Evolutionary conservation across 2,113 vertebrate species (phyloP).

Genomic region (Emydura subglobosa): DNA sequence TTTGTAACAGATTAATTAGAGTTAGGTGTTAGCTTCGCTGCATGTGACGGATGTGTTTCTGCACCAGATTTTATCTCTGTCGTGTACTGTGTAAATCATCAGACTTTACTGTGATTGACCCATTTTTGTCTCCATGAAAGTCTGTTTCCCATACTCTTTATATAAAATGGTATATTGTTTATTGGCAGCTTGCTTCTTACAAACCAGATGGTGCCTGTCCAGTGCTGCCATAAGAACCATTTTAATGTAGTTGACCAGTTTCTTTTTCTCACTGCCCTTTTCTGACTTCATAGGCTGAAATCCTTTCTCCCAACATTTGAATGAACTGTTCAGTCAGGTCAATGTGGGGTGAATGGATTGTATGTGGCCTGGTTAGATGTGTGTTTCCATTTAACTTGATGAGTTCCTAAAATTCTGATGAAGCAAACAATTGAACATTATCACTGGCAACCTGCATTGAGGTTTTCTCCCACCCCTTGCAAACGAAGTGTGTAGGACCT

Average conservation of each 20-base stretch:
- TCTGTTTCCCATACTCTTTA: neutral
- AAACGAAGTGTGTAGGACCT: rapidly evolving
- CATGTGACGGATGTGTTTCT: neutral
- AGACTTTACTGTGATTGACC: neutral
- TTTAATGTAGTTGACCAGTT: neutral
- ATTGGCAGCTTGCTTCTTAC: neutral
- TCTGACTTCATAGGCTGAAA: neutral
- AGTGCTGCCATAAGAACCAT: neutral
- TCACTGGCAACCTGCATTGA: neutral
- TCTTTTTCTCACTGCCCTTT: neutral
- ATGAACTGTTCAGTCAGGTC: neutral
- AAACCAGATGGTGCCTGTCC: neutral
- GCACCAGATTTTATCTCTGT: neutral
- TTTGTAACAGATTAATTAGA: neutral
- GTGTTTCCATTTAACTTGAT: neutral
- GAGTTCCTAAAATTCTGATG: neutral
- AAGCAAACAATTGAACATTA: neutral
- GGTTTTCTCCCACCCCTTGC: rapidly evolving
- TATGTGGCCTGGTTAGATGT: neutral
- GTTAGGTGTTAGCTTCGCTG: neutral
- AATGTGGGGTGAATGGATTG: neutral
- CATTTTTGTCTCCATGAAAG: neutral
- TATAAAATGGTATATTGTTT: neutral
- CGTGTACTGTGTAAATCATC: neutral
- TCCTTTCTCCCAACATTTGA: neutral